Conservation (phyloP, 2,888 invertebrate species). For the Drosophila affinis region DNA sequence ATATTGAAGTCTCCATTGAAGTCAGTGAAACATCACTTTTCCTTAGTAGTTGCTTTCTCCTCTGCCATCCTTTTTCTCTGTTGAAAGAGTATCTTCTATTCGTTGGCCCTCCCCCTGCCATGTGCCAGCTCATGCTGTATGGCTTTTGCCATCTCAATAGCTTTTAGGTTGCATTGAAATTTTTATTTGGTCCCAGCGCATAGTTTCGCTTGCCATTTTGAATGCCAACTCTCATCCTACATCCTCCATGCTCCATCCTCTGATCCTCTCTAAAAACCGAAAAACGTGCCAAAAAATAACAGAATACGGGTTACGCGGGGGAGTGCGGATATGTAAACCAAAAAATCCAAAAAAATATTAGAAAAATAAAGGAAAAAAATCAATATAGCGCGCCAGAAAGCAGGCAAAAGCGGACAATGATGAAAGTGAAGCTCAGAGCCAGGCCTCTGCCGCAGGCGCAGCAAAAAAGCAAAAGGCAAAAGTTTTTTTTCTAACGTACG, state of each 20-base stretch:
- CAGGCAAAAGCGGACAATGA: constrained; percentile 53
- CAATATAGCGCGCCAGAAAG: constrained; percentile 58
- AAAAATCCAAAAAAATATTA: not conserved
- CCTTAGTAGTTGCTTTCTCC: too few relatives aligned
- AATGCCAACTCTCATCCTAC: constrained; percentile 13
- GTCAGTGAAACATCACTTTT: too few relatives aligned
- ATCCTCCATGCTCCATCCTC: not conserved
- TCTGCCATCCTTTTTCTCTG: too few relatives aligned
- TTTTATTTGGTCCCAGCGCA: constrained; percentile 32
- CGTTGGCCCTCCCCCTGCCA: not conserved
- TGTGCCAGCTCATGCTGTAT: not conserved
- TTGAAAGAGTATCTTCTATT: not conserved
- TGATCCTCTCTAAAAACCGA: not conserved
- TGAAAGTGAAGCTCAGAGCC: constrained; percentile 56
- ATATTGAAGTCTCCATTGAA: too few relatives aligned
- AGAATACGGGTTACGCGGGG: constrained; percentile 13
- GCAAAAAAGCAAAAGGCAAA: constrained; percentile 22
- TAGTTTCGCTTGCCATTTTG: constrained; percentile 35
- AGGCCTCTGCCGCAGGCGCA: constrained; percentile 32
- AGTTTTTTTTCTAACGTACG: constrained; percentile 13
- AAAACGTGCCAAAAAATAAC: constrained; percentile 33
- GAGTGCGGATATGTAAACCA: not conserved
- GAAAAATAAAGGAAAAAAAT: constrained; percentile 46
- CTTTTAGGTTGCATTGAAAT: constrained; percentile 26
- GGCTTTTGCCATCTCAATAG: constrained; percentile 13